Evolutionary conservation across 92 coral and sea anemone species (phyloP), one percentile per base, ranked within the genome.

Genomic region (Virgularia gustaviana): DNA sequence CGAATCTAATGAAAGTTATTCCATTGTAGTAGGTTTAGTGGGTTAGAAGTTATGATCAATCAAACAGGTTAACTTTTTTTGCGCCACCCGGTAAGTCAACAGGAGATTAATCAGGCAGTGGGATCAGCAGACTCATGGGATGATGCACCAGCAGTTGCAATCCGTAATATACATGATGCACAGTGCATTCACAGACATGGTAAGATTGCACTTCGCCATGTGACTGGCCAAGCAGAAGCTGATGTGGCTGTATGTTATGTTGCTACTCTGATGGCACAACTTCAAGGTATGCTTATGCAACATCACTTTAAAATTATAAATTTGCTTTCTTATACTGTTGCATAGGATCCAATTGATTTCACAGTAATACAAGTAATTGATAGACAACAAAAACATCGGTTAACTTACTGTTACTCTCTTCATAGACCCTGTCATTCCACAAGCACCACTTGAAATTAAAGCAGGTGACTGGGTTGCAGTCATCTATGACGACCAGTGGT

Each of bases 401-500:
- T 47, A 15, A 47, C 55, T 15, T 25, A 47, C 55, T 15, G 15
- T 47, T 15, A 47, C 55, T 47, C 15, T 47, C 18, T 15, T 47
- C 15, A 25, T 18, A 19, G 63, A 71, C 53, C 34, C 54, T 13
- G 72, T 19, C 6, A 15, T 58, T 61, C 47, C 80, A 61, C 70
- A 66, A n/a, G 76, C 31, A 34, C 77, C 64, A 54, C 77, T 65
- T 70, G 56, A 78, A 66, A 77, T 78, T 70, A 49, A 31, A 16
- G 76, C 76, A 51, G 82, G 76, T 24, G 82, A 77, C 23, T 78
- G 77, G 83, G 78, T 65, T 77, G 65, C 81, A 2, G 81, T 52
- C 65, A 77, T 64, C 32, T 77, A 77, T 16, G 63, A 76, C 37
- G 76, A 77, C 39, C 76, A 77, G 35, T 78, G 83, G 83, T 78